Evolutionary conservation across 2,888 invertebrate species (phyloP).

Genomic region (Sminthurinus aureus): DNA sequence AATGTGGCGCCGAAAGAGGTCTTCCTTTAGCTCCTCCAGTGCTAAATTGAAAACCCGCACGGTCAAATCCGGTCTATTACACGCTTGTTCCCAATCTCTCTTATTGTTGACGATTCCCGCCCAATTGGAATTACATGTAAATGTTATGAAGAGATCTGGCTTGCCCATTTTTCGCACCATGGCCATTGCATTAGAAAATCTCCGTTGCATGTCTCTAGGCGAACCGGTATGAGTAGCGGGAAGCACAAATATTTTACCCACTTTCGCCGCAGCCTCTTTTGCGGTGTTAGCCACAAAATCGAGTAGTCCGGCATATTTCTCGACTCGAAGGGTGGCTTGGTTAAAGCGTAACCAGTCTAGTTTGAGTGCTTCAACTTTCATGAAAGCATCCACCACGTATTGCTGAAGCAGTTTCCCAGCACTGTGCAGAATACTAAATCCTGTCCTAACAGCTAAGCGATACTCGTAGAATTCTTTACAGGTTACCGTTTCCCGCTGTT

Average conservation of each 20-base stretch:
- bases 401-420: slow-evolving; percentile 60
- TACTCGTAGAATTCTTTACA: neutral
- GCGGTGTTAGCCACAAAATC: slow-evolving; percentile 44
- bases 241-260: slow-evolving; percentile 49
- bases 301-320: slow-evolving; percentile 56
- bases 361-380: slow-evolving; percentile 56
- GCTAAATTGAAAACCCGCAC: slow-evolving; percentile 33
- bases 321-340: slow-evolving; percentile 56
- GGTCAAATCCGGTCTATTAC: slow-evolving; percentile 33
- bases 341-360: slow-evolving; percentile 55
- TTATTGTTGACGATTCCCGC: slow-evolving; percentile 29
- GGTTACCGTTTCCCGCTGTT: neutral
- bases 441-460: neutral
- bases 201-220: slow-evolving; percentile 56
- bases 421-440: slow-evolving; percentile 57
- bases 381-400: slow-evolving; percentile 58
- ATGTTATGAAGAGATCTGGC: slow-evolving; percentile 35
- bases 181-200: slow-evolving; percentile 35
- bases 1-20: slow-evolving; percentile 3
- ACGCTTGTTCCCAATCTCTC: neutral
- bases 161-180: slow-evolving; percentile 32
- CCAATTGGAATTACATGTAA: slow-evolving; percentile 42
- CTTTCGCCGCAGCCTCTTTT: neutral
- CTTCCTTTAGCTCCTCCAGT: slow-evolving; percentile 21
- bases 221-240: slow-evolving; percentile 58